Conservation (phyloP, 2,797 vertebrate genomes). For the Gymnoscopelus microlampas region DNA sequence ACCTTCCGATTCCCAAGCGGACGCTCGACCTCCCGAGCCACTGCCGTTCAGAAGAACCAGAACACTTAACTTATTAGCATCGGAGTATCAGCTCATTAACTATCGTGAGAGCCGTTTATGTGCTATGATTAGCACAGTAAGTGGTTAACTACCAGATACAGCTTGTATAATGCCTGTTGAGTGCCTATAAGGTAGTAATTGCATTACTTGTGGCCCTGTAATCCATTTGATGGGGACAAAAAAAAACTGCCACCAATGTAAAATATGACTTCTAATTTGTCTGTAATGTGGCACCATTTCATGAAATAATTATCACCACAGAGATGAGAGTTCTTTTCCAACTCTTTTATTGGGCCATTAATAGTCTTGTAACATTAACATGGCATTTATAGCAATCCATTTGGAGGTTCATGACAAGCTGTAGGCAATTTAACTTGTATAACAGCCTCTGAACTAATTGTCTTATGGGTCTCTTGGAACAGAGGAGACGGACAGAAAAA, state of each 20-base stretch:
- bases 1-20: too few relatives aligned
- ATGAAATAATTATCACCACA: constrained; percentile 47
- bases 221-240: constrained; percentile 35
- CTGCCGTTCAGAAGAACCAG: too few relatives aligned
- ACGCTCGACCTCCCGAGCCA: too few relatives aligned
- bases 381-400: constrained; percentile 50
- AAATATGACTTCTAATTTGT: constrained; percentile 41
- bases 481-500: neutral
- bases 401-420: constrained; percentile 52
- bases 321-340: constrained; percentile 17
- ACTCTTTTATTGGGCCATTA: constrained; percentile 57
- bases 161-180: constrained; percentile 19
- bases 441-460: constrained; percentile 38
- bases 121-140: too few relatives aligned
- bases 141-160: constrained; percentile 37
- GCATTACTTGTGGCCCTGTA: constrained; percentile 25
- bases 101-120: too few relatives aligned
- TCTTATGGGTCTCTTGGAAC: constrained; percentile 22
- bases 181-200: constrained; percentile 15
- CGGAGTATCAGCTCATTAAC: too few relatives aligned
- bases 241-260: constrained; percentile 14
- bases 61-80: too few relatives aligned
- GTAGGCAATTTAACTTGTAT: constrained; percentile 59
- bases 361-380: constrained; percentile 58
- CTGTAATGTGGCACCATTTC: constrained; percentile 43